Evolutionary conservation across 2,113 vertebrate genomes (phyloP), one percentile per base, ranked within the genome.

Genomic region (Phyllopteryx taeniolatus): DNA sequence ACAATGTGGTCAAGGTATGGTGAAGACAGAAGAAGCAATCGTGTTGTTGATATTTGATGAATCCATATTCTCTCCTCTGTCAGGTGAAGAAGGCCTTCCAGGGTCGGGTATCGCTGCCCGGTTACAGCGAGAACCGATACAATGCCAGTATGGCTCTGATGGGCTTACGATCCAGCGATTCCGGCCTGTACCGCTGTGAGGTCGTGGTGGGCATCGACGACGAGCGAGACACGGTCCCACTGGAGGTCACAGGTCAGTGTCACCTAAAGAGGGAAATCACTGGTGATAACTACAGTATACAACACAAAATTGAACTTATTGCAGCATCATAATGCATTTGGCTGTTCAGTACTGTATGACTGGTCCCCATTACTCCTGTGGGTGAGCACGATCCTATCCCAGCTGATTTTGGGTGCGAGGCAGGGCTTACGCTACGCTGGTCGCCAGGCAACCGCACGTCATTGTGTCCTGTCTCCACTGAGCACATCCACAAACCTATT

Each of bases 161-260:
- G 0, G 91, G 93, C 0, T 88, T 95, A 17, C 92, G 95, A 0
- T 94, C 95, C 79, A 98, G 96, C 27, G 97, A 99, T 69, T 92
- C 94, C 0, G 97, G 97, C 17, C 92, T 98, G 19, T 99, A 98
- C 78, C 97, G 96, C 83, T 99, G 97, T 76, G 91, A 98, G 78
- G 95, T 98, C 51, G 96, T 99, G 78, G 92, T 94, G 0, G 96
- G 97, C 79, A 95, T 99, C 70, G 95, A 96, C 0, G 97, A 99
- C 0, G 96, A 98, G 79, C 95, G 97, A 90, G 97, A 98, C 80
- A 94, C 95, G 27, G 92, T 98, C 75, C 95, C 95, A 0, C 87
- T 99, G 81, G 95, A 97, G 83, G 96, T 98, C 84, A 95, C 92
- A 56, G 97, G 97, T 98, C 78, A 94, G 68, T 65, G 44, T 15